Conservation (phyloP, 2,888 invertebrate genomes). For the Magallana nippona region DNA sequence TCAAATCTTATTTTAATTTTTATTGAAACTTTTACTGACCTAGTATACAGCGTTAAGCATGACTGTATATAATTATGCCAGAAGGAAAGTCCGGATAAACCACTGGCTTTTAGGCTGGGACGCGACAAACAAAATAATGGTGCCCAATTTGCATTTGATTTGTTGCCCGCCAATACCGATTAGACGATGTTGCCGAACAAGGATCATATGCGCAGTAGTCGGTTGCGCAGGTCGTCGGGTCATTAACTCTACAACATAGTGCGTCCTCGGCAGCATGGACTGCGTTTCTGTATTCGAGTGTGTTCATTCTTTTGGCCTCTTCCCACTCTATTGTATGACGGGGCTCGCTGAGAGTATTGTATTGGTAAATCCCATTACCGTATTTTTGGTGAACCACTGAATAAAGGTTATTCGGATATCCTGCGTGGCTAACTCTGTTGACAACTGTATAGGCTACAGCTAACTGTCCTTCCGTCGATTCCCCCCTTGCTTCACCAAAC, state of each 20-base stretch:
- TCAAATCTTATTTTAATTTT: no score
- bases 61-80: no score
- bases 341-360: conserved; percentile 44
- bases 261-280: conserved; percentile 45
- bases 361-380: conserved; percentile 37
- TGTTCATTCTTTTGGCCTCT: conserved; percentile 39
- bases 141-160: conserved; percentile 47
- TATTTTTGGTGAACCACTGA: conserved; percentile 45
- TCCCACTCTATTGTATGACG: conserved; percentile 38
- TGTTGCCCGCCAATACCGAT: background rate
- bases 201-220: conserved; percentile 45
- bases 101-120: background rate
- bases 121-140: conserved; percentile 50
- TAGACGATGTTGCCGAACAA: conserved; percentile 40
- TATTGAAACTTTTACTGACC: no score
- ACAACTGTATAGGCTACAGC: conserved; percentile 54
- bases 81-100: background rate
- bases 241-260: conserved; percentile 35
- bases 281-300: conserved; percentile 39
- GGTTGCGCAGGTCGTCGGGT: conserved; percentile 47
- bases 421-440: conserved; percentile 48
- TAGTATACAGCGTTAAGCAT: no score
- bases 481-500: conserved; percentile 52
- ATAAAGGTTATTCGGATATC: conserved; percentile 47
- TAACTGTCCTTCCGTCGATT: conserved; percentile 45